phyloP scores from a whole-genome alignment of 2,797 vertebrate genomes.

The Sphaeramia orbicularis region DNA sequence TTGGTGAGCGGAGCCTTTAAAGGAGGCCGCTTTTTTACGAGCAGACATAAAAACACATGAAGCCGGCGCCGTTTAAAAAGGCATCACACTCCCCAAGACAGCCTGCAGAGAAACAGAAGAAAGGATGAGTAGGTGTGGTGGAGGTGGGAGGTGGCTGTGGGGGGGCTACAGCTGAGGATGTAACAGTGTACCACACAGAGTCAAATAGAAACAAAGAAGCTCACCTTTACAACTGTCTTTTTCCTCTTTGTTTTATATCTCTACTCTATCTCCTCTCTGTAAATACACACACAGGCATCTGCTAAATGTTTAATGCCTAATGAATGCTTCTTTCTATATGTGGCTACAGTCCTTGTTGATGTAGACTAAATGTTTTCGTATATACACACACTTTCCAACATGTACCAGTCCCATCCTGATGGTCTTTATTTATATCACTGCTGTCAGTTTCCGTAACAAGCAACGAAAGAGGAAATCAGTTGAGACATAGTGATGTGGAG shows the following conservation, averaged over 20 bases:
- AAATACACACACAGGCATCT: slow-evolving; percentile 7
- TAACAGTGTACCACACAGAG: slow-evolving; percentile 21
- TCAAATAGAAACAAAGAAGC: slow-evolving; percentile 43
- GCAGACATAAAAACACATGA: slow-evolving; percentile 70
- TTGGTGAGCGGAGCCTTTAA: slow-evolving; percentile 53
- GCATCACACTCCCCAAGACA: slow-evolving; percentile 64
- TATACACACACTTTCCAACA: not conserved
- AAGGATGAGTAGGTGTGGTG: slow-evolving; percentile 6
- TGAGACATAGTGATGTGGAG: slow-evolving; percentile 16
- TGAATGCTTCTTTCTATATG: slow-evolving; percentile 6
- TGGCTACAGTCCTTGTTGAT: slow-evolving; percentile 1
- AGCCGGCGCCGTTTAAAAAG: slow-evolving; percentile 64
- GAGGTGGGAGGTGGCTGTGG: slow-evolving; percentile 5
- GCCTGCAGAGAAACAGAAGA: slow-evolving; percentile 53
- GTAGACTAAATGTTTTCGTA: slow-evolving; percentile 24
- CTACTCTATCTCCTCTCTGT: slow-evolving; percentile 5
- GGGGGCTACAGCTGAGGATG: slow-evolving; percentile 15
- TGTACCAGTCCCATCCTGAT: slow-evolving; percentile 8
- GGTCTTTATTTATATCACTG: slow-evolving; percentile 8
- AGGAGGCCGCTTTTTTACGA: slow-evolving; percentile 63
- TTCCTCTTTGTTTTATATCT: slow-evolving; percentile 16
- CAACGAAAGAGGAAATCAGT: slow-evolving; percentile 19
- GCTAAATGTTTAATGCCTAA: slow-evolving; percentile 8
- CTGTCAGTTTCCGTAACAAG: slow-evolving; percentile 22
- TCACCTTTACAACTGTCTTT: slow-evolving; percentile 17